Conservation (phyloP, 2,113 vertebrate genomes). For the Heteronetta atricapilla region DNA sequence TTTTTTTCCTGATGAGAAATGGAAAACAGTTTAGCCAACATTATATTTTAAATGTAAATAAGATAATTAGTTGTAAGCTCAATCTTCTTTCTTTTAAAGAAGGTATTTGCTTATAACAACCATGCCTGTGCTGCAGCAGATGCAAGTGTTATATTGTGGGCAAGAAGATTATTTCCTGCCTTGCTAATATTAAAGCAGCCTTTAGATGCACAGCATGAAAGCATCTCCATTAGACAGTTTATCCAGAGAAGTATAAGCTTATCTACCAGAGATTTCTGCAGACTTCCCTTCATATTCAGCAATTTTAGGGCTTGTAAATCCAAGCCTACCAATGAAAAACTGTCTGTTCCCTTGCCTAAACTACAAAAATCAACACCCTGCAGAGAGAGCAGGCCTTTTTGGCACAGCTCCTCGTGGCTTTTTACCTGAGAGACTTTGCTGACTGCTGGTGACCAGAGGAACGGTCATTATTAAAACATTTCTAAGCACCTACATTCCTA, state of each 20-base stretch:
- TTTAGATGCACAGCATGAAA: conserved; percentile 1
- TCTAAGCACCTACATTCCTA: neutral
- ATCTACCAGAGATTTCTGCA: neutral
- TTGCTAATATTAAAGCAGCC: neutral
- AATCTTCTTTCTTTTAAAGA: neutral
- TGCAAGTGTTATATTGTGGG: neutral
- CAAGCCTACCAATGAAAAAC: neutral
- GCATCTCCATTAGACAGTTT: neutral
- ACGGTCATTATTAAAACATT: neutral
- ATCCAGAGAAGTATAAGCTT: neutral
- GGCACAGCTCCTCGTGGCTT: neutral
- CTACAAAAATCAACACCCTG: neutral
- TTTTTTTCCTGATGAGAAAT: neutral
- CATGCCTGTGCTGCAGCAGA: neutral
- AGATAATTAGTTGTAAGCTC: neutral
- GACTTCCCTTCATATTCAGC: neutral
- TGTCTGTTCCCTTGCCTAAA: neutral
- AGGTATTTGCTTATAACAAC: neutral
- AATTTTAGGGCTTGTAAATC: neutral
- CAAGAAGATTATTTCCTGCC: neutral
- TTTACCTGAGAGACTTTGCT: neutral
- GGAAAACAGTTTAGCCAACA: neutral
- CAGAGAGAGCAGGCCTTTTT: neutral
- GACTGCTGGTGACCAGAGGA: neutral
- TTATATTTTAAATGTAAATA: neutral